A percentile compares a stretch with the other conserved stretches of the same genome.
Evolutionary conservation across 1,140 invertebrate species (phyloP).

Genomic region (Condylostylus longicornis): DNA sequence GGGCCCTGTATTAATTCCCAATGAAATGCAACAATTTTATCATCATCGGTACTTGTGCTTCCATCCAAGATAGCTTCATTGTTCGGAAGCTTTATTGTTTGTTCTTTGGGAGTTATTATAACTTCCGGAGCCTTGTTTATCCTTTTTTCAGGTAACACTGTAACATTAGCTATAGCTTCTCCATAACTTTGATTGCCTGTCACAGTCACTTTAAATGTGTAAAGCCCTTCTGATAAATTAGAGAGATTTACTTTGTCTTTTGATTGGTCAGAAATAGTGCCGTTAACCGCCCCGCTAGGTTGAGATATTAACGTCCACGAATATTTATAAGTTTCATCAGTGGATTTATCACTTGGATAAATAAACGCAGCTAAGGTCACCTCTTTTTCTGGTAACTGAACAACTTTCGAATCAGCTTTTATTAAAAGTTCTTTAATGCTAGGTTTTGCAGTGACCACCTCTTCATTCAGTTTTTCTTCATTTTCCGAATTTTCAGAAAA

Average conservation of each 20-base stretch:
- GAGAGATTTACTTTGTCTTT: slow-evolving; percentile 58
- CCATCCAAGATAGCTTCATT: slow-evolving; percentile 81
- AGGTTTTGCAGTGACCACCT: slow-evolving; percentile 30
- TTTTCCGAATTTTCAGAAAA: slow-evolving; percentile 9
- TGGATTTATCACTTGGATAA: slow-evolving; percentile 54
- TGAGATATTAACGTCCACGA: slow-evolving; percentile 73
- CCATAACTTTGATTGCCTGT: slow-evolving; percentile 64
- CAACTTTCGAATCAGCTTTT: slow-evolving; percentile 57
- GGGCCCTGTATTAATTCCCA: slow-evolving; percentile 83
- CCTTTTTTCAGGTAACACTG: slow-evolving; percentile 74
- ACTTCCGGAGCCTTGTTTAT: slow-evolving; percentile 74
- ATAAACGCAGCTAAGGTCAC: slow-evolving; percentile 65
- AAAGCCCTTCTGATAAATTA: slow-evolving; percentile 69
- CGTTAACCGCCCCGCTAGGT: slow-evolving; percentile 56
- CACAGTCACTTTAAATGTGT: slow-evolving; percentile 70
- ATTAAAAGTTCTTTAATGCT: slow-evolving; percentile 47
- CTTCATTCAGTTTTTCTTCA: slow-evolving; percentile 18
- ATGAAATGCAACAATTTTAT: slow-evolving; percentile 69
- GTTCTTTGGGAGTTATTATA: slow-evolving; percentile 66
- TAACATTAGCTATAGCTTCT: slow-evolving; percentile 77
- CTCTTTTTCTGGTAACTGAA: slow-evolving; percentile 56
- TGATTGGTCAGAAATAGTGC: slow-evolving; percentile 74
- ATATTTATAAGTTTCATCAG: slow-evolving; percentile 66
- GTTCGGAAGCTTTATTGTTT: slow-evolving; percentile 78
- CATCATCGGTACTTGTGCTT: slow-evolving; percentile 54